These are phyloP conservation scores for Anguilla japonica DNA, from an alignment of 2,113 vertebrate species.

Conservation along the genomic window DNA sequence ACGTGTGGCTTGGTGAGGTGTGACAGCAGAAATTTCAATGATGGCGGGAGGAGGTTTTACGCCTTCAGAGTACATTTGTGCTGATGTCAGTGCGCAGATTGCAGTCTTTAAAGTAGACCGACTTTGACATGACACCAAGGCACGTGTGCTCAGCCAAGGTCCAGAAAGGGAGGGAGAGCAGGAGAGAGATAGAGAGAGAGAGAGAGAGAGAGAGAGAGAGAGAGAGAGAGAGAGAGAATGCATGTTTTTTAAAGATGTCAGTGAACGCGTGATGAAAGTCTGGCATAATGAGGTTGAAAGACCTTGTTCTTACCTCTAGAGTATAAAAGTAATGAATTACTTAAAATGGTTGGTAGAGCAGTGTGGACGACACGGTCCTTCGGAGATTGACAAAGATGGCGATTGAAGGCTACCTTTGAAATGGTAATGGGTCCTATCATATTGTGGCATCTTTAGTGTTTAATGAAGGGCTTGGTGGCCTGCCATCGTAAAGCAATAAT, in stretches of 20 bases:
- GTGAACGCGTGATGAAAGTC: constrained; percentile 58
- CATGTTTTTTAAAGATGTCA: constrained; percentile 66
- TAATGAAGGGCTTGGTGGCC: constrained; percentile 74
- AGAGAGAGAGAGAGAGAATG: constrained; percentile 59
- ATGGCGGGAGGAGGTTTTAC: background rate
- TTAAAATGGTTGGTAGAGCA: constrained; percentile 55
- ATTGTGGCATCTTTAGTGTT: constrained; percentile 55
- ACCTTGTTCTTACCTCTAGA: constrained; percentile 64
- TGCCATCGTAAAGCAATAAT: constrained; percentile 63
- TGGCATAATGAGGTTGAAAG: constrained; percentile 66
- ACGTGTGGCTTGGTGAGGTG: too few species aligned
- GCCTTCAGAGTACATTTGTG: background rate
- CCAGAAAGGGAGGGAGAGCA: constrained; percentile 19
- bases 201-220: constrained; percentile 29
- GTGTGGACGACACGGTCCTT: constrained; percentile 59
- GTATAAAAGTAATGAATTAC: constrained; percentile 69
- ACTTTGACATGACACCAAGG: constrained; percentile 35
- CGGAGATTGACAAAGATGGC: constrained; percentile 59
- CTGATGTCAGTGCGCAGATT: background rate
- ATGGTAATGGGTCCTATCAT: constrained; percentile 57
- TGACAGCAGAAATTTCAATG: background rate
- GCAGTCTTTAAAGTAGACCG: background rate
- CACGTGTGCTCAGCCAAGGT: constrained; percentile 17
- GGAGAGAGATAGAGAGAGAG: constrained; percentile 26
- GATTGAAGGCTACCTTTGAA: constrained; percentile 64